phyloP scores from a whole-genome alignment of 2,797 vertebrate species.

The Girardinus metallicus region DNA sequence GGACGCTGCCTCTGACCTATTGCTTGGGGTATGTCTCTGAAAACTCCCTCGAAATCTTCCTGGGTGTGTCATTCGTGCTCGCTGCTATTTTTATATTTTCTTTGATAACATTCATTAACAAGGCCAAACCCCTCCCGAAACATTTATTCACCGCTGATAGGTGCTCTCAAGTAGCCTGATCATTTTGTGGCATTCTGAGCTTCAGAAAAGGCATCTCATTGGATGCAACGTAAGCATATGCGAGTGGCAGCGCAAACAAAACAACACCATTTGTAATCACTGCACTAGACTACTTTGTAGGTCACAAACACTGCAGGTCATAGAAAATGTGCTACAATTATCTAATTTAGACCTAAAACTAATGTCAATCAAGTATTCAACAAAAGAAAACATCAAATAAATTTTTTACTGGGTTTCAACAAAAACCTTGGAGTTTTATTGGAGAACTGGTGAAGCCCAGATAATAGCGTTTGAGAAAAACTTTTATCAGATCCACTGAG shows the following conservation, averaged over 20 bases:
- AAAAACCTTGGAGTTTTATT: not conserved
- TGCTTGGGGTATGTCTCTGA: not conserved
- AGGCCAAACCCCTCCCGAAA: not conserved
- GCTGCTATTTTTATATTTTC: conserved; percentile 3
- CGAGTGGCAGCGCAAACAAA: not conserved
- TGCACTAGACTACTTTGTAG: too few relatives aligned
- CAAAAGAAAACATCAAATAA: not conserved
- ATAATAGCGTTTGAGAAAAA: not conserved
- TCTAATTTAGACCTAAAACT: not conserved
- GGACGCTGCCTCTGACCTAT: not conserved
- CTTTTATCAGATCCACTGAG: not conserved
- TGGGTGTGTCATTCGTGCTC: not conserved
- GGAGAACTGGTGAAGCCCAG: not conserved
- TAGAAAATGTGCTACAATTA: not conserved
- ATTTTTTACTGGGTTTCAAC: not conserved
- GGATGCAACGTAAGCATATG: not conserved
- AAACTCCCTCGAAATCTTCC: not conserved
- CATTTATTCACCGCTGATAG: not conserved
- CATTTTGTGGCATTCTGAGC: not conserved
- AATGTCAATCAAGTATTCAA: not conserved
- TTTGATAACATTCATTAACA: not conserved
- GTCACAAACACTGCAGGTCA: not conserved
- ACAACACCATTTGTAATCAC: not conserved
- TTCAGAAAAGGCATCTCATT: not conserved
- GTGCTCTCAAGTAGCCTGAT: conserved; percentile 2